Percentiles rank a stretch among this genome's conserved stretches.
Evolutionary conservation across 2,797 vertebrate genomes (phyloP).

Genomic region (Lindbergichthys nudifrons): DNA sequence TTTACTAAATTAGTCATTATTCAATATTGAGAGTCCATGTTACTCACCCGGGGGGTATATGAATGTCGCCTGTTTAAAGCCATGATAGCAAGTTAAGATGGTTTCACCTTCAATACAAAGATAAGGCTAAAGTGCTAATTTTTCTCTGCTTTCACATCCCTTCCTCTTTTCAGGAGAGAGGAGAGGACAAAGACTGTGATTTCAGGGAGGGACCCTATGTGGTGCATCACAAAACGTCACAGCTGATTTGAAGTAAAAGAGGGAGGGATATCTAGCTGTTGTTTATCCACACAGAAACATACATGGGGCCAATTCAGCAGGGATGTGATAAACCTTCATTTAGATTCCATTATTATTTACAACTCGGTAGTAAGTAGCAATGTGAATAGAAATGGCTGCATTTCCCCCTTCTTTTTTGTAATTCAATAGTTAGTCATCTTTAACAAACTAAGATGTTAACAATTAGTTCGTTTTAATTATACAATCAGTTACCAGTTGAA

Average conservation of each 20-base stretch:
- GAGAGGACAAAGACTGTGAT: not conserved
- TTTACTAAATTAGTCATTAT: not conserved
- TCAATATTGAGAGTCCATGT: not conserved
- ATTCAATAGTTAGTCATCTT: not conserved
- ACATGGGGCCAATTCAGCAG: not conserved
- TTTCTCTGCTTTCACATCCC: conserved; percentile 26
- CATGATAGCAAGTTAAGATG: conserved; percentile 49
- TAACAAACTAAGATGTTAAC: not conserved
- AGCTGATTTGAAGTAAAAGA: conserved; percentile 27
- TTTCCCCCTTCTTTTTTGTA: not conserved
- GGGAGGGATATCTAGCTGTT: conserved; percentile 16
- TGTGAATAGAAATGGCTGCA: not conserved
- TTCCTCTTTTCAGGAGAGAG: conserved; percentile 21
- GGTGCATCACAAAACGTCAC: conserved; percentile 58
- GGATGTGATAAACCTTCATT: not conserved
- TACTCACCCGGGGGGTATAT: conserved; percentile 78
- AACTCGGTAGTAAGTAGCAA: not conserved
- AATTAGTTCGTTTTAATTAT: not conserved
- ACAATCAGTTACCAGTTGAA: not conserved
- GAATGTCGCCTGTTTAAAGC: conserved; percentile 78
- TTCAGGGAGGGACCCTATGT: conserved; percentile 51
- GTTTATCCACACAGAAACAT: not conserved
- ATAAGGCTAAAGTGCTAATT: conserved; percentile 7
- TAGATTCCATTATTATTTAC: not conserved
- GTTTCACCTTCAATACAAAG: conserved; percentile 29